Conservation (phyloP, 2,888 invertebrate species). For the Portevinia maculata region DNA sequence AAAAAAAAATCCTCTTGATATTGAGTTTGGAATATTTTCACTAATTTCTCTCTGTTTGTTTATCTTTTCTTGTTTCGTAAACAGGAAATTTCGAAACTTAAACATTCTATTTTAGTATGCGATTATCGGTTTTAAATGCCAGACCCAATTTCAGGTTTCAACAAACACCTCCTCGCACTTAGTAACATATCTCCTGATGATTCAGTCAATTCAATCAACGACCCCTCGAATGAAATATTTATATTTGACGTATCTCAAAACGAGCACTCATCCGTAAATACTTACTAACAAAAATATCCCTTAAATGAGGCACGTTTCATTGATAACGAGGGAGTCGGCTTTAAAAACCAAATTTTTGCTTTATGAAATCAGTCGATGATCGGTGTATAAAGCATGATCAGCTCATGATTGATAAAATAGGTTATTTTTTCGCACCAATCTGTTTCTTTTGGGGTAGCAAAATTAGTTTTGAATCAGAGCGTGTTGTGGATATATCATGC, state of each 20-base stretch:
- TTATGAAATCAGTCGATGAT: slow-evolving; percentile 24
- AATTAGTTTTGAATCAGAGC: slow-evolving; percentile 6
- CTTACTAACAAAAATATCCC: background rate
- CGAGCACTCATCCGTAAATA: background rate
- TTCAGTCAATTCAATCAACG: slow-evolving; percentile 48
- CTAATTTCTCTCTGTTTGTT: slow-evolving; percentile 1
- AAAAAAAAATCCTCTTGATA: slow-evolving; percentile 20
- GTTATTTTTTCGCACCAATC: slow-evolving; percentile 1
- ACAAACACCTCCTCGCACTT: slow-evolving; percentile 16
- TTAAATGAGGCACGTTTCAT: slow-evolving; percentile 21
- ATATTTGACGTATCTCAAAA: slow-evolving; percentile 1
- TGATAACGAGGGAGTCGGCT: slow-evolving; percentile 38
- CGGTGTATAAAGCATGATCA: slow-evolving; percentile 48
- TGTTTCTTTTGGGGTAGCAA: background rate
- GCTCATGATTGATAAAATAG: slow-evolving; percentile 54
- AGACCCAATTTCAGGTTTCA: slow-evolving; percentile 22
- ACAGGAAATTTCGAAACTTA: slow-evolving; percentile 25
- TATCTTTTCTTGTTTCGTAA: slow-evolving; percentile 28
- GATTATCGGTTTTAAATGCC: background rate
- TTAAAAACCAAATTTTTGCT: slow-evolving; percentile 3
- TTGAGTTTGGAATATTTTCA: slow-evolving; percentile 2
- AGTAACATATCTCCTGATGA: slow-evolving; percentile 26
- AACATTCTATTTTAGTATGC: slow-evolving; percentile 8
- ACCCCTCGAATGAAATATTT: slow-evolving; percentile 24
- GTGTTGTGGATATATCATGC: slow-evolving; percentile 3